These are phyloP conservation scores for Lymantria monacha DNA, from an alignment of 2,888 invertebrate genomes.

Conservation along the genomic window DNA sequence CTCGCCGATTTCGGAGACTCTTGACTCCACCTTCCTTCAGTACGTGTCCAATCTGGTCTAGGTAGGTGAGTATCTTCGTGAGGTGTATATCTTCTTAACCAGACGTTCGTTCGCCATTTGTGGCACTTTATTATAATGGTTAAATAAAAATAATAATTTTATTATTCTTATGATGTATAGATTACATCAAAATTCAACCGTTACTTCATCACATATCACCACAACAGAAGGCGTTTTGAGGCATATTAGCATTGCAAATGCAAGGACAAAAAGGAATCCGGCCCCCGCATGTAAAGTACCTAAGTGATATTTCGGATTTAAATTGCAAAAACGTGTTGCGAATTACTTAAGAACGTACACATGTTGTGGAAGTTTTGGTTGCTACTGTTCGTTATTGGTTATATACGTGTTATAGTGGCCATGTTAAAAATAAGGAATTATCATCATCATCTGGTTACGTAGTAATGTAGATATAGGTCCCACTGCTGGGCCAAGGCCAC, in stretches of 20 bases:
- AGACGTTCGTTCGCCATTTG: too few relatives aligned
- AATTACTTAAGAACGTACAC: conserved; percentile 30
- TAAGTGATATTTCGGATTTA: conserved; percentile 53
- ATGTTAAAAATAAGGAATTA: background rate
- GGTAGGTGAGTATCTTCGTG: too few relatives aligned
- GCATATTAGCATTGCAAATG: conserved; percentile 68
- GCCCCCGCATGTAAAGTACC: conserved; percentile 42
- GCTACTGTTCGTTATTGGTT: conserved; percentile 8
- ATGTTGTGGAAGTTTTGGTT: conserved; percentile 24
- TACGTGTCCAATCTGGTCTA: too few relatives aligned
- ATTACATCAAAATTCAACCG: conserved; percentile 6
- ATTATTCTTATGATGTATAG: background rate
- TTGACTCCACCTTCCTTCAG: too few relatives aligned
- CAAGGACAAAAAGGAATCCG: conserved; percentile 37
- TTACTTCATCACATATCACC: conserved; percentile 15
- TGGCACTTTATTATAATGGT: too few relatives aligned
- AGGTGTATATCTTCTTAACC: too few relatives aligned
- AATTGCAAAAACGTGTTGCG: conserved; percentile 50
- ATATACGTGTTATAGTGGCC: background rate
- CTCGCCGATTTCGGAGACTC: too few relatives aligned
- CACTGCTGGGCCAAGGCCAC: too few relatives aligned
- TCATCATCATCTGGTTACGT: too few relatives aligned
- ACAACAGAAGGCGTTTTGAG: conserved; percentile 25
- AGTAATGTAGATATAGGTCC: too few relatives aligned
- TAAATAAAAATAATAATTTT: too few relatives aligned